phyloP scores from a whole-genome alignment of 2,113 vertebrate species.

The Tachysurus vachellii region DNA sequence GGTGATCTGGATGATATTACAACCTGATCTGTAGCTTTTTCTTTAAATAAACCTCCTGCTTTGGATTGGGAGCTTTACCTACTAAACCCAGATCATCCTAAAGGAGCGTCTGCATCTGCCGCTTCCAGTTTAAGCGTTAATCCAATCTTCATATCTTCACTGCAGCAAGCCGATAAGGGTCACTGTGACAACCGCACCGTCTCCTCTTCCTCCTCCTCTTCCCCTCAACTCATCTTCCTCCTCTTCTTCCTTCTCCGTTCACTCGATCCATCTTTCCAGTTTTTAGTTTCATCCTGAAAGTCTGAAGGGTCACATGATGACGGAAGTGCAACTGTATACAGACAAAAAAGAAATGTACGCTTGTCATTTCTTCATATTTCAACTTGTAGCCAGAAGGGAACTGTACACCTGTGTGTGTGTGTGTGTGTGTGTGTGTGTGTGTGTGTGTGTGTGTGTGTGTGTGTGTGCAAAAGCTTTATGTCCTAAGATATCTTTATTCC shows the following conservation, averaged over 20 bases:
- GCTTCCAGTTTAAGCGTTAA: slow-evolving; percentile 62
- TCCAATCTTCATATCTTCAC: slow-evolving; percentile 60
- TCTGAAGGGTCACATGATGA: background rate
- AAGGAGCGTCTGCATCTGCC: slow-evolving; percentile 58
- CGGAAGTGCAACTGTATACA: background rate
- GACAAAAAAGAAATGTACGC: background rate
- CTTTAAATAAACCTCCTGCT: slow-evolving; percentile 46
- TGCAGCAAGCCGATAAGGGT: slow-evolving; percentile 28
- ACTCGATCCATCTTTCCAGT: background rate
- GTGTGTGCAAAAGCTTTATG: background rate
- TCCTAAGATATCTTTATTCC: background rate
- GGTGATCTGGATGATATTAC: background rate
- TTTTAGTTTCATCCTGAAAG: background rate
- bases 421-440: slow-evolving; percentile 17
- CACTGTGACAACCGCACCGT: slow-evolving; percentile 27
- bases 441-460: background rate
- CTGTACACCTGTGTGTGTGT: background rate
- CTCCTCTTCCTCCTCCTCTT: background rate
- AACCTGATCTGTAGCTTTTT: slow-evolving; percentile 21
- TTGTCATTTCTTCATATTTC: background rate
- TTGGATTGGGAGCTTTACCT: slow-evolving; percentile 46
- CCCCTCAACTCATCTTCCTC: background rate
- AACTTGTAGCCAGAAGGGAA: background rate
- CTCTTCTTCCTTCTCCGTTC: background rate
- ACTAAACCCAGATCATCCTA: slow-evolving; percentile 61